Conservation (phyloP, 2,113 vertebrate species). For the Gadus chalcogrammus region DNA sequence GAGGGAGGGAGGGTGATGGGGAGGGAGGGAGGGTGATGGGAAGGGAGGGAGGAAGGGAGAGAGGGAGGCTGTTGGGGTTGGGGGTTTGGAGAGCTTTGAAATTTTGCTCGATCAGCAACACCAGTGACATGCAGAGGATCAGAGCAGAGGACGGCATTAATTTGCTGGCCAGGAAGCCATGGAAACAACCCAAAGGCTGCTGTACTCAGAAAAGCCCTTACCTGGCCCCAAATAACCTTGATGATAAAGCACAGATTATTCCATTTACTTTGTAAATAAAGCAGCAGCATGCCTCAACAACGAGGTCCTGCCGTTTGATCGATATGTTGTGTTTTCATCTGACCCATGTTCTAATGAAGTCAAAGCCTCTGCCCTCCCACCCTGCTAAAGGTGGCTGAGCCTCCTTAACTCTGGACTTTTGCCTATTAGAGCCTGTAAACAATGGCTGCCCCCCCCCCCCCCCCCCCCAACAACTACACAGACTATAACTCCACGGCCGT, state of each 20-base stretch:
- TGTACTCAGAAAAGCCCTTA: constrained; percentile 31
- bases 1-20: neutral
- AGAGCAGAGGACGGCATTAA: constrained; percentile 51
- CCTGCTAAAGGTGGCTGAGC: no score
- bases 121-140: constrained; percentile 43
- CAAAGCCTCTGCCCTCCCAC: no score
- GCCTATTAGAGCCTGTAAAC: neutral
- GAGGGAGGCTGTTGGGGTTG: constrained; percentile 4
- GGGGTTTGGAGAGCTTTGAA: constrained; percentile 2
- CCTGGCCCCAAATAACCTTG: constrained; percentile 49
- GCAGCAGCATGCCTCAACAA: constrained; percentile 16
- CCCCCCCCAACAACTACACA: neutral
- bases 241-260: constrained; percentile 33
- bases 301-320: constrained; percentile 22
- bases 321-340: constrained; percentile 9
- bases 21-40: neutral
- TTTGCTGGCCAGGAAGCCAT: constrained; percentile 44
- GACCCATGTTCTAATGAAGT: no score
- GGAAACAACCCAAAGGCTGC: constrained; percentile 50
- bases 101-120: constrained; percentile 65
- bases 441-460: constrained; percentile 2
- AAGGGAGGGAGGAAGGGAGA: constrained; percentile 5
- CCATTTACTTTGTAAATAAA: constrained; percentile 20
- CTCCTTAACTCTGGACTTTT: no score
- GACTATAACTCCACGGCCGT: neutral